Base-by-base conservation (phyloP, 2,888 invertebrate genomes). In the Chamaedrilus cognettii region DNA sequence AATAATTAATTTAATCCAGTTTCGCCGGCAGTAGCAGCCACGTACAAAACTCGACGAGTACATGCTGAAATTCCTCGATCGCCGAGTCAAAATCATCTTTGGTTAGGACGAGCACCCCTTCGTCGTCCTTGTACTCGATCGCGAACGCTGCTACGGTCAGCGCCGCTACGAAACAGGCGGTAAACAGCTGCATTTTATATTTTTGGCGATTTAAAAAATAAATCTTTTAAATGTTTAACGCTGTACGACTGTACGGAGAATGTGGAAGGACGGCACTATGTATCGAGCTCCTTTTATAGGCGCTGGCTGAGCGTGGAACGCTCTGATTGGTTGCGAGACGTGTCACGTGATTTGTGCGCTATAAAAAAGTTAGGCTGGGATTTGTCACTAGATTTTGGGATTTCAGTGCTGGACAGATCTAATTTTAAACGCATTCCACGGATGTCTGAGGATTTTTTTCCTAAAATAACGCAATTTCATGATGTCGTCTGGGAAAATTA, bases 11-110 rank as follows among this genome's bases (percentile, higher is more conserved):
- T 42, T 15, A n/a, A n/a, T n/a, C n/a, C n/a, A n/a, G n/a, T n/a
- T n/a, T n/a, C n/a, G n/a, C n/a, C n/a, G n/a, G n/a, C n/a, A n/a
- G n/a, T n/a, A n/a, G n/a, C 11, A 11, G 7, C 28, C 26, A 96
- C 96, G 96, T 89, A 97, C 98, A 99, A 87, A 99, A 99, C 89
- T 99, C 98, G 69, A 98, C 93, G 77, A 99, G 89, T 79, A 99
- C 84, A 86, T 88, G 92, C 80, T 94, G 90, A 84, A 92, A 89
- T 66, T 91, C 88, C 74, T 88, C 85, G 78, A 95, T 84, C 73
- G 90, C 92, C 80, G 88, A 86, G 75, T 96, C 89, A 85, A 97
- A 96, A 86, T 95, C 97, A 75, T 89, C 89, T 85, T 91, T 92
- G 42, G 83, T 85, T 77, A 96, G 87, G 75, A 97, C 94, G 75